A percentile compares a stretch with the other conserved stretches of the same genome.
phyloP scores from a whole-genome alignment of 2,113 vertebrate genomes.

The Amazona vittata region DNA sequence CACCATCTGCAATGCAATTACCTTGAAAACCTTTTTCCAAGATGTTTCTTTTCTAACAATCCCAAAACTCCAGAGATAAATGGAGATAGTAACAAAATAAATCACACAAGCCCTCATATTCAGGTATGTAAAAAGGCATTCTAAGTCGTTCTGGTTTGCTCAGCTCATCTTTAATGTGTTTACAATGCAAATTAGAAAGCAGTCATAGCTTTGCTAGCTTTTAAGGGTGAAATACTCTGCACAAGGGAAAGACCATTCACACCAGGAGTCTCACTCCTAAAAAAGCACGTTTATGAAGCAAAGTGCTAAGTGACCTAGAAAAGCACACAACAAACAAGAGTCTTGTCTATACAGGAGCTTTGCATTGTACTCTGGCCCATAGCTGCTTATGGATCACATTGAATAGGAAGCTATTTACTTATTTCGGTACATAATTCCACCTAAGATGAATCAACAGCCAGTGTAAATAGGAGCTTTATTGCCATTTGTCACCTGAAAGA shows the following conservation, averaged over 20 bases:
- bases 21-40: background rate
- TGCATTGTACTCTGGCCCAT: constrained; percentile 36
- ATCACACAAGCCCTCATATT: background rate
- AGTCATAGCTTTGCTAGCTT: constrained; percentile 46
- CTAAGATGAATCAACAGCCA: constrained; percentile 78
- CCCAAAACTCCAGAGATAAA: background rate
- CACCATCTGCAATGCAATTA: background rate
- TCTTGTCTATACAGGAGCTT: constrained; percentile 46
- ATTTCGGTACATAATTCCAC: constrained; percentile 79
- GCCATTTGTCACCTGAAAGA: constrained; percentile 69
- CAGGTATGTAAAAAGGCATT: constrained; percentile 37
- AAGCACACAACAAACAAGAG: constrained; percentile 68
- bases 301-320: constrained; percentile 64
- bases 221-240: constrained; percentile 64
- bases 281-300: constrained; percentile 46
- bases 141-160: background rate
- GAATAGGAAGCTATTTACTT: constrained; percentile 73
- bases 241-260: constrained; percentile 32
- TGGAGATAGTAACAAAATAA: constrained; percentile 20
- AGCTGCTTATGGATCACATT: constrained; percentile 49
- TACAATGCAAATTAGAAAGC: constrained; percentile 64
- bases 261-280: constrained; percentile 32
- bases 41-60: background rate
- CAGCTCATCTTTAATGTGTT: constrained; percentile 62
- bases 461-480: constrained; percentile 69